phyloP scores from a whole-genome alignment of 2,888 invertebrate genomes.

The Paralinhomoeus sp. region DNA sequence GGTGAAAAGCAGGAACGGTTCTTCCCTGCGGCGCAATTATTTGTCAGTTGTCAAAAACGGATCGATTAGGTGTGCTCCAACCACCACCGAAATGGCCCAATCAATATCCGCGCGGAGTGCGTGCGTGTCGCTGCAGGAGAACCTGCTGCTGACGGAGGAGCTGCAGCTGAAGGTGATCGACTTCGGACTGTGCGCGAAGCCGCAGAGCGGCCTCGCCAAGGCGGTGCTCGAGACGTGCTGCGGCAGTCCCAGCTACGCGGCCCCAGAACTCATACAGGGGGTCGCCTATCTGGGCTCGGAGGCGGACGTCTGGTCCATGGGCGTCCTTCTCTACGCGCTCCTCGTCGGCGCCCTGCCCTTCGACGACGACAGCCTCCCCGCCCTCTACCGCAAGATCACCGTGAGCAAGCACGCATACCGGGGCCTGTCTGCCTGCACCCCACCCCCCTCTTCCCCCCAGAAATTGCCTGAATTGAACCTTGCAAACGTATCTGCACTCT shows the following conservation, averaged over 20 bases:
- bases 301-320: slow-evolving; percentile 63
- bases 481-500: no score
- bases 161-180: slow-evolving; percentile 55
- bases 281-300: slow-evolving; percentile 22
- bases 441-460: no score
- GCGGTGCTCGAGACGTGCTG: slow-evolving; percentile 21
- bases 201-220: slow-evolving; percentile 23
- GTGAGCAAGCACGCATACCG: slow-evolving; percentile 27
- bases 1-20: background rate
- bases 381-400: slow-evolving; percentile 48
- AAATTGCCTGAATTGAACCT: no score
- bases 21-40: background rate
- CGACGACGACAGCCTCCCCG: slow-evolving; percentile 48
- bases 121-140: slow-evolving; percentile 50
- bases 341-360: slow-evolving; percentile 54
- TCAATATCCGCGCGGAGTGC: no score
- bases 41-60: background rate
- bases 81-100: no score
- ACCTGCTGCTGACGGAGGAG: slow-evolving; percentile 47
- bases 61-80: background rate
- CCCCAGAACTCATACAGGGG: slow-evolving; percentile 31
- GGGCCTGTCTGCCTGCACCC: no score
- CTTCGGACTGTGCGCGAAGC: slow-evolving; percentile 54
- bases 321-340: slow-evolving; percentile 51
- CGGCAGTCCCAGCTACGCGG: slow-evolving; percentile 34